Conservation (phyloP, 2,113 vertebrate species). For the Electrona antarctica region DNA sequence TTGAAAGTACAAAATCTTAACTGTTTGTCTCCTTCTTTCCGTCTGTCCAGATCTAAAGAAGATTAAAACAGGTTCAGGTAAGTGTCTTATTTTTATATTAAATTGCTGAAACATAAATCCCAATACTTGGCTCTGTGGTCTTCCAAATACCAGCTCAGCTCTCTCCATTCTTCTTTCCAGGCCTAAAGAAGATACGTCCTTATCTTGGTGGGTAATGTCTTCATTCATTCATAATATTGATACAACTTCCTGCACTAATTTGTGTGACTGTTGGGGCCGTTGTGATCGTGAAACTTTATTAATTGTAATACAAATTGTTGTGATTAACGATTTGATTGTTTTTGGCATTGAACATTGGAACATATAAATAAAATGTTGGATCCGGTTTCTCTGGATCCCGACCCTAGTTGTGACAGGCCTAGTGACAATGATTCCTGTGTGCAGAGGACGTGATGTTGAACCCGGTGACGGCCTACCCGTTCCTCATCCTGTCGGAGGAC, state of each 20-base stretch:
- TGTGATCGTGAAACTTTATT: not conserved
- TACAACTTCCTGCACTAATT: not conserved
- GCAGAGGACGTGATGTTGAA: conserved; percentile 76
- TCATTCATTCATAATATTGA: not conserved
- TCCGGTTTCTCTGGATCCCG: too few species aligned
- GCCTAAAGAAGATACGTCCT: conserved; percentile 72
- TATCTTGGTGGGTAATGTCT: conserved; percentile 69
- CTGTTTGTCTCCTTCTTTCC: conserved; percentile 23
- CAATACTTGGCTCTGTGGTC: not conserved
- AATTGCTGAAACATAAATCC: not conserved
- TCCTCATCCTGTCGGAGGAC: conserved; percentile 79
- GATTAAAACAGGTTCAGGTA: conserved; percentile 61
- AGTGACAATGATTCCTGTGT: not conserved
- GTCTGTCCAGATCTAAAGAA: conserved; percentile 64
- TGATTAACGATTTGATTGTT: too few species aligned
- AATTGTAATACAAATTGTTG: not conserved
- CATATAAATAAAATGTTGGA: too few species aligned
- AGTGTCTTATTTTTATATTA: not conserved
- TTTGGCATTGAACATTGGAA: too few species aligned
- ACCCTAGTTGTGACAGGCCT: too few species aligned
- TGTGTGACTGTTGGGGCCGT: not conserved
- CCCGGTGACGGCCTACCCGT: conserved; percentile 79
- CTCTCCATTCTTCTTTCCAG: conserved; percentile 43
- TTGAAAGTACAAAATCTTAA: not conserved
- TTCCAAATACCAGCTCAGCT: not conserved